Base-by-base conservation (phyloP, 2,888 invertebrate genomes). In the Sepiola atlantica region DNA sequence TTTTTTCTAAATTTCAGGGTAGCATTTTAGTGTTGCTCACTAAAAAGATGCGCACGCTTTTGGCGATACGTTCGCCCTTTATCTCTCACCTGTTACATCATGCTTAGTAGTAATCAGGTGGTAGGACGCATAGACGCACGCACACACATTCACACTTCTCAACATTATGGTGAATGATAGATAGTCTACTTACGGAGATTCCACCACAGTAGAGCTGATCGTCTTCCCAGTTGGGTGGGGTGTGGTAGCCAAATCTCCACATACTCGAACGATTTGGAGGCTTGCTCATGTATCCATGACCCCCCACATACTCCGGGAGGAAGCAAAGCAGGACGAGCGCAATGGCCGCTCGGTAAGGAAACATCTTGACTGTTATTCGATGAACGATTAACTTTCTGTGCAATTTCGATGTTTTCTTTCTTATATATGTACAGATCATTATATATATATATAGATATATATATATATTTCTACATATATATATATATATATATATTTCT, bases 181-280 rank as follows among this genome's bases (percentile, higher is more conserved):
- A 57, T 57, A 57, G 21, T 24, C 28, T 77, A 94, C 95, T 94
- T 95, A 95, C 95, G n/a, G 95, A 94, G 94, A 94, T 95, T 92
- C 95, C 95, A 0, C 95, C 95, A 94, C 95, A 95, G 93, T 94
- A 95, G 8, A 95, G 95, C 55, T 95, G 95, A 93, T 95, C 95
- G 55, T 95, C 95, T 54, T 95, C 94, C 90, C 95, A 95, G 94
- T 95, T 95, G 8, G 94, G 92, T 0, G 95, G 95, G 4, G 95
- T 95, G 24, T 95, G 91, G 61, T 95, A 95, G 28, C 95, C 95
- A 93, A 94, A 95, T 94, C 95, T 93, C 95, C 95, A 95, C 95
- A 95, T 95, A 94, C 95, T 95, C 24, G 95, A 95, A 21, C 95
- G 94, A 35, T 95, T 95, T 32, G 95, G 95, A 1, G 95, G 95